Evolutionary conservation across 1,140 invertebrate genomes (phyloP).

Genomic region (Papilio polytes): DNA sequence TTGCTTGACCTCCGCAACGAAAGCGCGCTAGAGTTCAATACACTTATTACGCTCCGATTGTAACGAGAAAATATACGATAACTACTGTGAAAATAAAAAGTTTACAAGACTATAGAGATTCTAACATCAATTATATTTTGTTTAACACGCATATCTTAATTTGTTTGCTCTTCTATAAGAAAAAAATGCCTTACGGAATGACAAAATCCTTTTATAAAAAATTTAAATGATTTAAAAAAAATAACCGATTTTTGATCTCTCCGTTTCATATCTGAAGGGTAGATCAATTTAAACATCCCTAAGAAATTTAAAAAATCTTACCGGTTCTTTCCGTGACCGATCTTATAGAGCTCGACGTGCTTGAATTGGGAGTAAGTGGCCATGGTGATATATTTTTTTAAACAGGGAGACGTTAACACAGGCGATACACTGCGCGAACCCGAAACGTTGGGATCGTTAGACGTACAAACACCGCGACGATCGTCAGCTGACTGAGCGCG

Average conservation of each 20-base stretch:
- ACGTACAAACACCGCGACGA: constrained; percentile 58
- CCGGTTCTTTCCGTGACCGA: constrained; percentile 89
- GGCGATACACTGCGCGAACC: constrained; percentile 66
- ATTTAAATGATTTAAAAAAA: neutral
- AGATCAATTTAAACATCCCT: neutral
- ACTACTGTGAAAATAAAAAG: constrained; percentile 9
- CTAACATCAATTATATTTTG: constrained; percentile 5
- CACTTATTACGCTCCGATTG: neutral
- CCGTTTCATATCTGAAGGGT: neutral
- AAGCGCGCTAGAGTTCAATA: constrained; percentile 38
- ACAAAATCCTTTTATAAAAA: neutral
- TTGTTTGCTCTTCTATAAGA: constrained; percentile 1
- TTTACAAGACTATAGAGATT: constrained; percentile 7
- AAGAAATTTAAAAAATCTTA: constrained; percentile 59
- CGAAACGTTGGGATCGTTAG: constrained; percentile 45
- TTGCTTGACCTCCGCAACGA: constrained; percentile 14
- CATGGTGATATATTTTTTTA: constrained; percentile 76
- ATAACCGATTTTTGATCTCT: constrained; percentile 54
- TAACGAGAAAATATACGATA: constrained; percentile 6
- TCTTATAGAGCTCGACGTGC: constrained; percentile 89
- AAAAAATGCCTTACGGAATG: neutral
- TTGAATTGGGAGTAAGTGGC: constrained; percentile 88
- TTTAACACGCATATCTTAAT: constrained; percentile 11
- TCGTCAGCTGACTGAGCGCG: constrained; percentile 81
- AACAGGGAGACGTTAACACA: constrained; percentile 66